Evolutionary conservation across 2,113 vertebrate species (phyloP), one percentile per base, ranked within the genome.

Genomic region (Sterrhoptilus dennistouni): DNA sequence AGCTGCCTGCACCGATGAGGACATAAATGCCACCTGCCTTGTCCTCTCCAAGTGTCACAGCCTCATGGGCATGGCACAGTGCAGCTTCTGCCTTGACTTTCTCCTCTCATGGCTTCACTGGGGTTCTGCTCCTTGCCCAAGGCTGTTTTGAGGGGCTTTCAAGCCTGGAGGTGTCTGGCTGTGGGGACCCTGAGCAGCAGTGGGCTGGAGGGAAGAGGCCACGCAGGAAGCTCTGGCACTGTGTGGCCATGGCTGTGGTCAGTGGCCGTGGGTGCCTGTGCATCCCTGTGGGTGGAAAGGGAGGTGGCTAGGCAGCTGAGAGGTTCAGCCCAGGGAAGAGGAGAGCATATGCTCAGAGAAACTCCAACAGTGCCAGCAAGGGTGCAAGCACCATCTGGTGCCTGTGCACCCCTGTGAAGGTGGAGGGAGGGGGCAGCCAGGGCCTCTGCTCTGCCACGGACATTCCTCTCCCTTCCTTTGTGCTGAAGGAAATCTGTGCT

Each of bases 401-500:
- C 38, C 64, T 45, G 28, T 53, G 56, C 25, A 5, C 3, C 20
- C 33, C 21, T 8, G 21, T 4, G 3, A 64, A 40, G 53, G 45
- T 18, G 15, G 18, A 35, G 33, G 52, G 59, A 61, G 23, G 23
- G 38, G 23, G 27, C 14, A 5, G 8, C 50, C 0, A 4, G n/a
- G 38, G 42, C 49, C 83, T 50, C 90, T 11, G 38, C 81, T 98
- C 93, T 70, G 88, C 97, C 78, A 87, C 33, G 93, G 98, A 98
- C 96, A 96, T 93, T 97, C 98, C 96, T 98, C 97, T 97, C 54
- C 65, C 92, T 97, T 98, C 97, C 97, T 98, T 98, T 98, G 98
- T 98, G 98, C 98, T 98, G 98, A 98, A 99, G 98, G 99, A 99
- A 99, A 98, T 98, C 98, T 98, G 98, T 71, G 91, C 98, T 97